These are phyloP conservation scores for Cyclura pinguis DNA, from an alignment of 2,797 vertebrate genomes.

Conservation along the genomic window DNA sequence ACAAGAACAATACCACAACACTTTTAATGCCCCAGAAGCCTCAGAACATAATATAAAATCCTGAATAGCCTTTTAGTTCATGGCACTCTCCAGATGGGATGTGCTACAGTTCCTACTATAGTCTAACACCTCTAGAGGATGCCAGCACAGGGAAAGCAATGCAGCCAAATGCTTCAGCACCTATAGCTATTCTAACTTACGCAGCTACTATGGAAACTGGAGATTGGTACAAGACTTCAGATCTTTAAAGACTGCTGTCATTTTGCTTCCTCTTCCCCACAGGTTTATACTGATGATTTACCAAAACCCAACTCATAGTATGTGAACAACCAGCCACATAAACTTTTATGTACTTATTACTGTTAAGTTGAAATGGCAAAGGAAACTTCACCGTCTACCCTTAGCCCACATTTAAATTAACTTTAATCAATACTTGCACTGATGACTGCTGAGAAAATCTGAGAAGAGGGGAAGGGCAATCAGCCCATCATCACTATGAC, in stretches of 20 bases:
- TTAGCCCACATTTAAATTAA: not conserved
- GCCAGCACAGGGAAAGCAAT: not conserved
- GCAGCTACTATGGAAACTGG: not conserved
- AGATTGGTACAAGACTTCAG: not conserved
- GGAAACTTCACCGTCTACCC: not conserved
- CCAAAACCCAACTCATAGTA: not conserved
- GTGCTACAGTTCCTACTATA: not conserved
- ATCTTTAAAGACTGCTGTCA: not conserved
- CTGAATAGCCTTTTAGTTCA: not conserved
- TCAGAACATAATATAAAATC: not conserved
- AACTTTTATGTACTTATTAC: not conserved
- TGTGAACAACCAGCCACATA: too few species aligned
- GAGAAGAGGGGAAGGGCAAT: not conserved
- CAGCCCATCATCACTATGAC: not conserved
- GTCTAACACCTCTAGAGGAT: not conserved
- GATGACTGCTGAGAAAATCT: not conserved
- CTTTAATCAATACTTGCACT: not conserved
- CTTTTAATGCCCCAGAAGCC: not conserved
- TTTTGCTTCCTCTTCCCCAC: not conserved
- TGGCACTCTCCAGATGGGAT: not conserved
- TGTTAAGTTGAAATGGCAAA: not conserved
- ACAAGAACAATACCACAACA: not conserved
- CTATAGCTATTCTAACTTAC: not conserved
- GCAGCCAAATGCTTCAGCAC: not conserved
- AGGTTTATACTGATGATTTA: not conserved